Evolutionary conservation across 1,140 invertebrate genomes (phyloP).

Genomic region (Halictus rubicundus): DNA sequence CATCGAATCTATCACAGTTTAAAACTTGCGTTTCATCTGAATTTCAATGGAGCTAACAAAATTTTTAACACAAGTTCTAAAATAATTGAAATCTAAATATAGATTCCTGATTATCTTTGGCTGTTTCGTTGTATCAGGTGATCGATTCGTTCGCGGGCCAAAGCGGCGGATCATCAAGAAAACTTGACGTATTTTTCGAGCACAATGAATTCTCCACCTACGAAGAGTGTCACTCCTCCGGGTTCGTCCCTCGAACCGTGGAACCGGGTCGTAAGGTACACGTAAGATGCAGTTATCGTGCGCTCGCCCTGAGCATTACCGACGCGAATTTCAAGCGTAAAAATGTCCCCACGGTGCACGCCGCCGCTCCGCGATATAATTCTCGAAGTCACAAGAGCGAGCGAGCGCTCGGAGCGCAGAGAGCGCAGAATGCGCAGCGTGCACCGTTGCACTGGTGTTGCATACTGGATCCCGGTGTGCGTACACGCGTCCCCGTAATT

Average conservation of each 20-base stretch:
- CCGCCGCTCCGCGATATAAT: constrained; percentile 51
- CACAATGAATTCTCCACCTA: constrained; percentile 59
- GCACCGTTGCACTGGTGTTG: no score
- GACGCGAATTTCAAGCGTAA: constrained; percentile 61
- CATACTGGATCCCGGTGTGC: constrained; percentile 18
- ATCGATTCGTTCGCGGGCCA: no score
- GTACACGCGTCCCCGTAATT: constrained; percentile 60
- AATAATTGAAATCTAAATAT: no score
- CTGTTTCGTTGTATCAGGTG: no score
- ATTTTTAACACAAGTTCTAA: no score
- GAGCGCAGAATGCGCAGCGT: no score
- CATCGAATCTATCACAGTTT: no score
- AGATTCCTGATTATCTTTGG: no score
- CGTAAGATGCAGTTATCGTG: constrained; percentile 63
- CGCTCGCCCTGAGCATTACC: constrained; percentile 48
- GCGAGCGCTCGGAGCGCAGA: no score
- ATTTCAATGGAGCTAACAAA: no score
- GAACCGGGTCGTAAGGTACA: constrained; percentile 60
- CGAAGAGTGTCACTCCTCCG: constrained; percentile 45
- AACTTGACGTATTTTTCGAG: constrained; percentile 29
- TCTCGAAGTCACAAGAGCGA: constrained; percentile 24
- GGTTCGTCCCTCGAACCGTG: constrained; percentile 48
- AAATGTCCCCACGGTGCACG: constrained; percentile 48
- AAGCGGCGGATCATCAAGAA: constrained; percentile 14
- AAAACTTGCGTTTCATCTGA: no score